phyloP scores from a whole-genome alignment of 2,888 invertebrate species.

The Phyllotreta striolata region DNA sequence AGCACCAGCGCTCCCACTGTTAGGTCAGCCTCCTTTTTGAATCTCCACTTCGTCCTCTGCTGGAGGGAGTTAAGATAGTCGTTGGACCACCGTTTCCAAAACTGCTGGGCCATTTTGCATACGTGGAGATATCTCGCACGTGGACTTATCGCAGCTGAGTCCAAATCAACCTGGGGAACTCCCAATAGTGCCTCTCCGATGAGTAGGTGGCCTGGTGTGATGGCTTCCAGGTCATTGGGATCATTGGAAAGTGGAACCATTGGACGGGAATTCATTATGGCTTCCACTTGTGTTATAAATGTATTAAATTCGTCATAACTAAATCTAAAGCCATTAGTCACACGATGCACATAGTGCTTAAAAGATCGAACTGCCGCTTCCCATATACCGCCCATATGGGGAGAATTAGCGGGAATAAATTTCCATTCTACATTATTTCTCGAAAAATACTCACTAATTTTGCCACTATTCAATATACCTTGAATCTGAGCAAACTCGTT shows the following conservation, averaged over 20 bases:
- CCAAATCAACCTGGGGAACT: not conserved
- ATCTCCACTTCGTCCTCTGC: slow-evolving; percentile 6
- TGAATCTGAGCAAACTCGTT: not conserved
- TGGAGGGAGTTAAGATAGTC: slow-evolving; percentile 13
- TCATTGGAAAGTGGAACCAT: slow-evolving; percentile 6
- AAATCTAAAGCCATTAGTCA: slow-evolving; percentile 1
- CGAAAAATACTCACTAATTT: too few relatives aligned
- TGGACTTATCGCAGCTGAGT: not conserved
- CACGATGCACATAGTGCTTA: slow-evolving; percentile 3
- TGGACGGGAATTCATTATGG: slow-evolving; percentile 13
- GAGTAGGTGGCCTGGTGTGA: slow-evolving; percentile 5
- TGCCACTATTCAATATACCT: too few relatives aligned
- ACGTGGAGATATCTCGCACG: slow-evolving; percentile 21
- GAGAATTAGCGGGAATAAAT: slow-evolving; percentile 2
- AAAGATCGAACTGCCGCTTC: slow-evolving; percentile 11
- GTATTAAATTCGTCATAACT: slow-evolving; percentile 13
- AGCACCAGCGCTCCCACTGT: slow-evolving; percentile 15
- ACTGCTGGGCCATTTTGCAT: too few relatives aligned
- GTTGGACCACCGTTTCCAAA: slow-evolving; percentile 17
- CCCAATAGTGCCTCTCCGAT: not conserved
- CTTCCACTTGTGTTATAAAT: slow-evolving; percentile 2
- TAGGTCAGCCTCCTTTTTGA: not conserved
- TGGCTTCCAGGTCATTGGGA: not conserved
- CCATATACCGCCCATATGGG: slow-evolving; percentile 14
- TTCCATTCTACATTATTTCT: not conserved